Conservation (phyloP, 1,140 invertebrate genomes). For the Belonocnema kinseyi region DNA sequence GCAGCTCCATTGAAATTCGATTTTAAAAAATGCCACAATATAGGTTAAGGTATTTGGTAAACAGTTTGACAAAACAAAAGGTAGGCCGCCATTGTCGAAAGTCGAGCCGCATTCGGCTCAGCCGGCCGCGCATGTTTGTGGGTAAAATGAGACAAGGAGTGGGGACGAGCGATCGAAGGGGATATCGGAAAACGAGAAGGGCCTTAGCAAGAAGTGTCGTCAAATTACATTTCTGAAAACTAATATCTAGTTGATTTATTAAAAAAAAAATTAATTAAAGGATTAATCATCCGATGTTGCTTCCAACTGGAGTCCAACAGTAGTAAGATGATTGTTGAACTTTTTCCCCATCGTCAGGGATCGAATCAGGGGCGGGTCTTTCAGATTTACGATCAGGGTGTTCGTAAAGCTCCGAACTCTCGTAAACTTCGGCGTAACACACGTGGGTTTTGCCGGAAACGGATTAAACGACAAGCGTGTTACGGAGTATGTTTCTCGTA, state of each 20-base stretch:
- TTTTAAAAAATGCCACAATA: too few species aligned
- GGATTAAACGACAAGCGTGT: conserved; percentile 2
- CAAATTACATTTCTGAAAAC: not conserved
- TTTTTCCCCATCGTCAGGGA: conserved; percentile 16
- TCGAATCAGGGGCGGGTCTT: conserved; percentile 12
- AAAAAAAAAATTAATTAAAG: not conserved
- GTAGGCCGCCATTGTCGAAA: too few species aligned
- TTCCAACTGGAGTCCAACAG: not conserved
- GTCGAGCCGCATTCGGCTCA: too few species aligned
- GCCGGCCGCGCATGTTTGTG: too few species aligned
- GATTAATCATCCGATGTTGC: not conserved
- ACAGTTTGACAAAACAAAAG: too few species aligned
- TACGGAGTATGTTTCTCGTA: not conserved
- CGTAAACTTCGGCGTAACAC: conserved; percentile 13
- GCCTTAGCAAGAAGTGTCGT: too few species aligned
- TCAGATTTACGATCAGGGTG: conserved; percentile 1
- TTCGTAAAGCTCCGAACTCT: conserved; percentile 12
- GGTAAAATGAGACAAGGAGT: too few species aligned
- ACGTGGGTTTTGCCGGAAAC: conserved; percentile 19
- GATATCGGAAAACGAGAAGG: too few species aligned
- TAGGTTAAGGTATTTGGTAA: too few species aligned
- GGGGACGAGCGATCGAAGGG: too few species aligned
- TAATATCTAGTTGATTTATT: not conserved
- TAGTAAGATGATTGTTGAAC: not conserved
- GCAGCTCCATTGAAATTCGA: too few species aligned